phyloP scores from a whole-genome alignment of 2,888 invertebrate genomes.

The Venustoraphidia nigricollis region DNA sequence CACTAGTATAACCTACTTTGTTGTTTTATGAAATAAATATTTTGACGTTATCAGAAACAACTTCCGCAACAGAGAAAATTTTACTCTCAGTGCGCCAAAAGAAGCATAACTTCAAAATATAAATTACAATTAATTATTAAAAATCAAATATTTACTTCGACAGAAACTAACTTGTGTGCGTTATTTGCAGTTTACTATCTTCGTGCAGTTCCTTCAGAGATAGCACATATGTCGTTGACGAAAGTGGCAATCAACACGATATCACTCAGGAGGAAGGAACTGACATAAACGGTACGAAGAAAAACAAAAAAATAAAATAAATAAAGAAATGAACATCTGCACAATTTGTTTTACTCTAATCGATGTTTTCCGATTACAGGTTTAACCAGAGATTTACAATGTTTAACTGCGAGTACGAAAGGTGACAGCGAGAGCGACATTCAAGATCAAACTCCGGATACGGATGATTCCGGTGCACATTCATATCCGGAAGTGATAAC shows the following conservation, averaged over 20 bases:
- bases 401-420: constrained; percentile 30
- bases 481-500: constrained; percentile 31
- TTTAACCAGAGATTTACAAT: constrained; percentile 30
- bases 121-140: too few relatives aligned
- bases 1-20: too few relatives aligned
- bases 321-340: constrained; percentile 12
- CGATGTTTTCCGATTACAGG: constrained; percentile 17
- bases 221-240: constrained; percentile 55
- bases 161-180: constrained; percentile 14
- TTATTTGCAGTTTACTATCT: constrained; percentile 50
- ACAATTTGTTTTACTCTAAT: constrained; percentile 2
- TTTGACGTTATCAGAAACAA: too few relatives aligned
- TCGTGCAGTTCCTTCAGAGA: constrained; percentile 78
- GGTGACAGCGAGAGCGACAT: constrained; percentile 53
- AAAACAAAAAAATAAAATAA: constrained; percentile 18
- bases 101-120: too few relatives aligned
- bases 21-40: too few relatives aligned
- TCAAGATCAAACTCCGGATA: constrained; percentile 56
- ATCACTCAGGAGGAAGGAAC: constrained; percentile 39
- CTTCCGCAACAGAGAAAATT: too few relatives aligned
- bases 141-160: too few relatives aligned
- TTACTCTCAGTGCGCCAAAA: too few relatives aligned
- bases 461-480: constrained; percentile 49
- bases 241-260: constrained; percentile 35
- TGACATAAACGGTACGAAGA: constrained; percentile 31